phyloP scores from a whole-genome alignment of 2,797 vertebrate species.

The Hirundo rustica region DNA sequence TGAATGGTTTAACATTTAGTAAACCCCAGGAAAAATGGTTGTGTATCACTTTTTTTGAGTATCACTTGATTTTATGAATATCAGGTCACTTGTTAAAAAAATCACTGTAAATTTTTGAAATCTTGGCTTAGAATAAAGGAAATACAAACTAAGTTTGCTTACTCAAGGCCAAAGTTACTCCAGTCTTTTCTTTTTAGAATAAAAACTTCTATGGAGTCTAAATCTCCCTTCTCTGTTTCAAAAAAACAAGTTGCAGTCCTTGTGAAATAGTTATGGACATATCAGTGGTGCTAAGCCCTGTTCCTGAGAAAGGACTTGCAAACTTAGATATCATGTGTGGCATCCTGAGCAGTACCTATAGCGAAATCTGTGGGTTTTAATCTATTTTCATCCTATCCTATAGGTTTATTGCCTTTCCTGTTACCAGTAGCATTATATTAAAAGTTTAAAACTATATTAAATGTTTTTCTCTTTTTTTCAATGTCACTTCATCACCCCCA shows the following conservation, averaged over 20 bases:
- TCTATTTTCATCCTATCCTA: not conserved
- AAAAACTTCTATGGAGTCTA: not conserved
- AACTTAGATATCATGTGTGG: not conserved
- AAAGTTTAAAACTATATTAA: slow-evolving; percentile 39
- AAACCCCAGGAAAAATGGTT: not conserved
- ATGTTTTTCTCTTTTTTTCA: not conserved
- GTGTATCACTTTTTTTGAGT: not conserved
- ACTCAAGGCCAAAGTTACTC: not conserved
- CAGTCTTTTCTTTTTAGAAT: not conserved
- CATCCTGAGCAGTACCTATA: not conserved
- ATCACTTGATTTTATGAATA: not conserved
- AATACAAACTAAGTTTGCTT: not conserved
- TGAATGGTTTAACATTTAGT: accelerated
- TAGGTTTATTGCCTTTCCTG: not conserved
- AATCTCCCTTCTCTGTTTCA: not conserved
- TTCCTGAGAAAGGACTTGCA: not conserved
- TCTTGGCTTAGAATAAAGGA: not conserved
- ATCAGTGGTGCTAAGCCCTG: not conserved
- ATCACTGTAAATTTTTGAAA: not conserved
- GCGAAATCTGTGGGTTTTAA: not conserved
- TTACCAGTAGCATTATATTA: slow-evolving; percentile 31
- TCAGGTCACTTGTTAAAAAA: not conserved
- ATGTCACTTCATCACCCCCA: not conserved
- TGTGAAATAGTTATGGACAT: not conserved
- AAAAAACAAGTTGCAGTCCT: not conserved